Percentiles rank a stretch among this genome's conserved stretches.
phyloP scores from a whole-genome alignment of 2,888 invertebrate genomes.

The Euspilapteryx auroguttella region DNA sequence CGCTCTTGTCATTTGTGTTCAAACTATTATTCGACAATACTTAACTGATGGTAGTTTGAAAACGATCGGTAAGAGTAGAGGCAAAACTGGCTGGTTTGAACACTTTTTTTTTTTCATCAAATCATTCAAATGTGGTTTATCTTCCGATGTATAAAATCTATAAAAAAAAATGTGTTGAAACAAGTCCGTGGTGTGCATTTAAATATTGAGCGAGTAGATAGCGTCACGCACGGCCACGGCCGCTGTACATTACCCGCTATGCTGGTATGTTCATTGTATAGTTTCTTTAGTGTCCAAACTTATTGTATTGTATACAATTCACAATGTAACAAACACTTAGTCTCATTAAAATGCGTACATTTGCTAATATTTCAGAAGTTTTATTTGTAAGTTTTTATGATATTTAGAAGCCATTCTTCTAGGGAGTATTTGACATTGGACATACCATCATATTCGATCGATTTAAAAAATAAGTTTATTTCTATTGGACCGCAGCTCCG shows the following conservation, averaged over 20 bases:
- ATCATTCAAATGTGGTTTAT: too few relatives aligned
- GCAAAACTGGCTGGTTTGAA: too few relatives aligned
- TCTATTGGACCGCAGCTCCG: too few relatives aligned
- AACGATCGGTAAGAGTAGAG: too few relatives aligned
- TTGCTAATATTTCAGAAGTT: conserved; percentile 37
- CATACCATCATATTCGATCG: conserved; percentile 45
- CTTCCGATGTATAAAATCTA: too few relatives aligned
- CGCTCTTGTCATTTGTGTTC: too few relatives aligned
- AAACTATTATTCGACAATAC: too few relatives aligned
- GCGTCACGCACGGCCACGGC: conserved; percentile 11
- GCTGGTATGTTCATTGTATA: conserved; percentile 49
- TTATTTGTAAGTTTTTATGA: conserved; percentile 22
- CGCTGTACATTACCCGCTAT: conserved; percentile 15
- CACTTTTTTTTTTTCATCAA: background rate
- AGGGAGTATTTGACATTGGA: conserved; percentile 18
- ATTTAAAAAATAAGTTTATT: too few relatives aligned
- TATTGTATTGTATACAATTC: conserved; percentile 21
- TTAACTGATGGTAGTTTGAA: too few relatives aligned
- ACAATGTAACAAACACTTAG: conserved; percentile 40
- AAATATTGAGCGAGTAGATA: conserved; percentile 5
- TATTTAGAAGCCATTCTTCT: background rate
- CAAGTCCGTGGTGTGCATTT: conserved; percentile 8
- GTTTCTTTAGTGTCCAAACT: conserved; percentile 12
- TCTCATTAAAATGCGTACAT: conserved; percentile 50
- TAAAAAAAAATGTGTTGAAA: too few relatives aligned